Conservation (phyloP, 2,797 vertebrate species). For the Mus minutoides region DNA sequence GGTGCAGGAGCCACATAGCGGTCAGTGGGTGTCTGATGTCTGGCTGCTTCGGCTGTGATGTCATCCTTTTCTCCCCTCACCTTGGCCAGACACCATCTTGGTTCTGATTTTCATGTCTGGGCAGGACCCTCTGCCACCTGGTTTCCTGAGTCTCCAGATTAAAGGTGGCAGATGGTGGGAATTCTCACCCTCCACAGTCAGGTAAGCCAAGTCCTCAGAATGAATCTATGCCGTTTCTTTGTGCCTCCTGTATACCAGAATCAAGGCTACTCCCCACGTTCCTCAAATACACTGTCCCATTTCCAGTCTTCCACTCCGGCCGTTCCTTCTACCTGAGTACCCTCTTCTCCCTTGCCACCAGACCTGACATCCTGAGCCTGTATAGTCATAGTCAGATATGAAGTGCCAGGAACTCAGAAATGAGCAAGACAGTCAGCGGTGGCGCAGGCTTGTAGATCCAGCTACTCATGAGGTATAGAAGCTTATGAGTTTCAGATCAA, state of each 20-base stretch:
- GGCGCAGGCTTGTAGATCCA: background rate
- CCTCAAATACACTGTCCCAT: background rate
- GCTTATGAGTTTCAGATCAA: background rate
- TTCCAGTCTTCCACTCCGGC: background rate
- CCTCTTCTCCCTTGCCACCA: background rate
- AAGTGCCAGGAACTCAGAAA: background rate
- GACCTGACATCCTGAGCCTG: background rate
- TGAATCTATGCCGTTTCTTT: background rate
- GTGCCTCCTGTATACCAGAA: background rate
- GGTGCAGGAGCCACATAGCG: background rate
- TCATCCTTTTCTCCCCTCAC: background rate
- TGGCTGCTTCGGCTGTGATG: background rate
- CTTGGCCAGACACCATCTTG: background rate
- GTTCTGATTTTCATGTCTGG: background rate
- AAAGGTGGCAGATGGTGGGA: background rate
- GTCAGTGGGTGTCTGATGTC: background rate
- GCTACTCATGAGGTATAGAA: background rate
- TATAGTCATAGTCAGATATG: background rate
- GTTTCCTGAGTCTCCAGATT: conserved; percentile 1
- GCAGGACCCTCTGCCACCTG: background rate
- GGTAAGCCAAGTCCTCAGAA: background rate
- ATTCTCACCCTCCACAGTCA: background rate
- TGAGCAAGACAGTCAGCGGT: background rate
- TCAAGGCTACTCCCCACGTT: background rate
- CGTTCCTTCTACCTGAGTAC: background rate